phyloP scores from a whole-genome alignment of 2,113 vertebrate species.

The Mus spicilegus region DNA sequence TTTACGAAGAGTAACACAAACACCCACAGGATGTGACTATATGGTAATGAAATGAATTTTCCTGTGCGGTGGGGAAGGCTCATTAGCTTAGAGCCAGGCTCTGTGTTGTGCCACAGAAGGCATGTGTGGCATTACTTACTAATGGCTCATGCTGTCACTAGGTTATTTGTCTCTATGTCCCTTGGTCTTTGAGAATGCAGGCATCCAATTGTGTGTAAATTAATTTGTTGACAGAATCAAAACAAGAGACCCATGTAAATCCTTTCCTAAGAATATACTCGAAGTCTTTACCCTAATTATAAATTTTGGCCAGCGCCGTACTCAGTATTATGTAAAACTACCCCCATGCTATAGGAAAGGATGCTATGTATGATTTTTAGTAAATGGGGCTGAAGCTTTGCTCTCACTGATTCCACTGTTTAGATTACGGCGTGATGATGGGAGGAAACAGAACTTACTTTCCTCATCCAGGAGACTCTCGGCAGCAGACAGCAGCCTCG shows the following conservation, averaged over 20 bases:
- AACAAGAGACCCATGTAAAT: constrained; percentile 49
- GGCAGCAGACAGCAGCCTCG: constrained; percentile 91
- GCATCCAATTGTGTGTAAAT: constrained; percentile 57
- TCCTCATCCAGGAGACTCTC: constrained; percentile 91
- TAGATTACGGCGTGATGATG: constrained; percentile 21
- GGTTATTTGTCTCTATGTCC: constrained; percentile 60
- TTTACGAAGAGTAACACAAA: constrained; percentile 67
- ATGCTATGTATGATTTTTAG: background rate
- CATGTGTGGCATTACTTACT: constrained; percentile 67
- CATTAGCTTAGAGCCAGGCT: constrained; percentile 60
- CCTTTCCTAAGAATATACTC: constrained; percentile 26
- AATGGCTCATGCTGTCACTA: constrained; percentile 65
- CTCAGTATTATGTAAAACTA: background rate
- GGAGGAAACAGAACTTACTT: constrained; percentile 86
- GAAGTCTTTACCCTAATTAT: background rate
- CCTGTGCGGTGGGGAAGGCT: constrained; percentile 3
- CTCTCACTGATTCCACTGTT: constrained; percentile 17
- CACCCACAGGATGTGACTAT: constrained; percentile 64
- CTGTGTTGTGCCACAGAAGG: constrained; percentile 41
- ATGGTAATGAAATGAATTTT: constrained; percentile 73
- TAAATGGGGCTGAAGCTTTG: constrained; percentile 27
- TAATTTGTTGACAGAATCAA: constrained; percentile 51
- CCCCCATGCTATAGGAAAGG: constrained; percentile 47
- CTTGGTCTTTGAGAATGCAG: constrained; percentile 38
- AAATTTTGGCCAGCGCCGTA: constrained; percentile 8